Percentiles rank a stretch among this genome's conserved stretches.
Conservation (phyloP, 37 sponge, comb jelly and placozoan genomes). For the Spongilla lacustris region DNA sequence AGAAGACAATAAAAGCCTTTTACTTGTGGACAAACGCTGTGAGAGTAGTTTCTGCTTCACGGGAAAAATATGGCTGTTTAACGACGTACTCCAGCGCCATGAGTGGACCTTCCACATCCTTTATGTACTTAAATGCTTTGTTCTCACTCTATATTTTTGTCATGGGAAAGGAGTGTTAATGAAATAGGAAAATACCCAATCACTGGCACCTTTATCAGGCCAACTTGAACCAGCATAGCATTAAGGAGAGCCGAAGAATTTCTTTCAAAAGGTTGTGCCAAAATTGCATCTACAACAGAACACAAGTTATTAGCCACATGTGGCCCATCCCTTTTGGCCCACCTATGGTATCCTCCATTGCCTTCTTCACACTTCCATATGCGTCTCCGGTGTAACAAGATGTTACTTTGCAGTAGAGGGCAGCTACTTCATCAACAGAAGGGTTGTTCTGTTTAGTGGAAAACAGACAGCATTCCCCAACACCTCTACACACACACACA, state of each 20-base stretch:
- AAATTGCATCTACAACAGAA: slow-evolving; percentile 13
- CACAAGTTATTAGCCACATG: background rate
- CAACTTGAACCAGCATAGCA: slow-evolving; percentile 66
- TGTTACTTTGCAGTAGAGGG: slow-evolving; percentile 37
- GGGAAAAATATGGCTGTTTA: slow-evolving; percentile 47
- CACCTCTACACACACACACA: background rate
- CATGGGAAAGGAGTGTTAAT: no score
- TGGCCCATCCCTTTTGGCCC: background rate
- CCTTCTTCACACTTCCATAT: background rate
- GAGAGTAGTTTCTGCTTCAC: slow-evolving; percentile 22
- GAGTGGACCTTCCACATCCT: slow-evolving; percentile 75
- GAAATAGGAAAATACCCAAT: background rate
- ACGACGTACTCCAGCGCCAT: slow-evolving; percentile 45
- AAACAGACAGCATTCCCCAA: background rate
- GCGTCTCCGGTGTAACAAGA: slow-evolving; percentile 9
- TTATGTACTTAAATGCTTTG: slow-evolving; percentile 61
- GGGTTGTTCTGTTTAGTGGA: background rate
- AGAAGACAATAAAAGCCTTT: background rate
- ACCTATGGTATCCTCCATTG: slow-evolving; percentile 48
- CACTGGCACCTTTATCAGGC: slow-evolving; percentile 73
- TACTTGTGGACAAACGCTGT: slow-evolving; percentile 76
- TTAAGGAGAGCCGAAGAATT: slow-evolving; percentile 27
- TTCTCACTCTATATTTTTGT: slow-evolving; percentile 59
- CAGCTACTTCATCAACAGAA: background rate
- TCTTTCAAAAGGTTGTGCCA: slow-evolving; percentile 21